A percentile compares a stretch with the other conserved stretches of the same genome.
Conservation (phyloP, 2,888 invertebrate genomes). For the Leucophenga montana region DNA sequence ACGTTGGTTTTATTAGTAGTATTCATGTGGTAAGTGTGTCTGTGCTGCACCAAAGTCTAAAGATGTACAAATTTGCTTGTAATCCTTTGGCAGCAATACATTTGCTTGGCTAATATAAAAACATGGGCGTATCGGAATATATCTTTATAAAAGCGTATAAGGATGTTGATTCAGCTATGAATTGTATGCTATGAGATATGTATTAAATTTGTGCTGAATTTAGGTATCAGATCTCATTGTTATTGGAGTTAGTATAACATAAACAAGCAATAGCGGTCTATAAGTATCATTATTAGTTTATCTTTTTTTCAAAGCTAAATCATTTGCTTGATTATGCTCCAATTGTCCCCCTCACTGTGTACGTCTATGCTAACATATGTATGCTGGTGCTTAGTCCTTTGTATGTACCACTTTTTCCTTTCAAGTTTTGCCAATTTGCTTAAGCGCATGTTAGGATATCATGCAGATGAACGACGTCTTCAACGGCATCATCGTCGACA, state of each 20-base stretch:
- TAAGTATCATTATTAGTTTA: too few species aligned
- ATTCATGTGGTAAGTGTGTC: slow-evolving; percentile 30
- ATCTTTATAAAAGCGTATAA: not conserved
- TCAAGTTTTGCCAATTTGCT: slow-evolving; percentile 1
- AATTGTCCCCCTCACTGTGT: too few species aligned
- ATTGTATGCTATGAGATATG: too few species aligned
- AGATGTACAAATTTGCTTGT: slow-evolving; percentile 64
- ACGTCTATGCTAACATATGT: too few species aligned
- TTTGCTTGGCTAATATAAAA: slow-evolving; percentile 31
- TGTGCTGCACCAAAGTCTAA: slow-evolving; percentile 45
- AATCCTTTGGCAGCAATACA: slow-evolving; percentile 49
- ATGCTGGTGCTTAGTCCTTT: not conserved
- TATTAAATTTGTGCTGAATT: too few species aligned
- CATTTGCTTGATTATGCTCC: not conserved
- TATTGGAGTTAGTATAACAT: too few species aligned
- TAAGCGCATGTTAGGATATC: slow-evolving; percentile 1
- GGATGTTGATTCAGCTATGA: too few species aligned
- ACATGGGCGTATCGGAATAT: slow-evolving; percentile 11
- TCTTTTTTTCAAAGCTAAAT: not conserved
- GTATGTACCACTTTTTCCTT: not conserved
- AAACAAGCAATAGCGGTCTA: too few species aligned
- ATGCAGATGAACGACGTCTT: slow-evolving; percentile 5
- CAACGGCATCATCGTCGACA: not conserved
- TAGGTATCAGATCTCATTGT: too few species aligned
- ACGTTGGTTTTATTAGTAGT: not conserved